These are phyloP conservation scores for Agrilus biguttatus DNA, from an alignment of 2,888 invertebrate species.

Conservation along the genomic window DNA sequence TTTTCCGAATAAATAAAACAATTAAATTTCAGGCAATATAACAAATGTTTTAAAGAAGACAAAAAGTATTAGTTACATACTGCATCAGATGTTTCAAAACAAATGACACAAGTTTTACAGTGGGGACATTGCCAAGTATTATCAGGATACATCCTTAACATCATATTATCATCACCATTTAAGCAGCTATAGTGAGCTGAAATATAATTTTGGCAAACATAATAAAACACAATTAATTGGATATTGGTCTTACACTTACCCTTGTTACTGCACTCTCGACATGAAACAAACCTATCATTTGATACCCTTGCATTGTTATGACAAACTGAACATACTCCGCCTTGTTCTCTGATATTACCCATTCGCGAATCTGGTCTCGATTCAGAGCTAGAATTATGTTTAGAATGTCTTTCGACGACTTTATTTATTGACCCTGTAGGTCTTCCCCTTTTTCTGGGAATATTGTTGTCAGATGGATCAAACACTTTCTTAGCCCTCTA, in stretches of 20 bases:
- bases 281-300: conserved; percentile 49
- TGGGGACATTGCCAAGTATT: conserved; percentile 79
- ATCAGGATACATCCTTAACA: conserved; percentile 46
- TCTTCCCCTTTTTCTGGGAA: conserved; percentile 57
- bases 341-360: conserved; percentile 31
- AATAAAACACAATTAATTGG: too few relatives aligned
- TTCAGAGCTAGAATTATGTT: conserved; percentile 16
- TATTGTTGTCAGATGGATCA: conserved; percentile 71
- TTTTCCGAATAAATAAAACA: neutral
- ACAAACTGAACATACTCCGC: conserved; percentile 48
- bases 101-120: conserved; percentile 76
- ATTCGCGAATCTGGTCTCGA: conserved; percentile 27
- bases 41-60: conserved; percentile 3
- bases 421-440: conserved; percentile 49
- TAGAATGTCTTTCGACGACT: conserved; percentile 39
- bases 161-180: conserved; percentile 45
- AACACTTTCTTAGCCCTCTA: conserved; percentile 72
- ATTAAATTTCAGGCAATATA: neutral
- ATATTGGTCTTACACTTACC: conserved; percentile 25
- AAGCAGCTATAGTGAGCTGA: conserved; percentile 54
- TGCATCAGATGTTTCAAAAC: conserved; percentile 62
- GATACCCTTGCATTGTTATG: conserved; percentile 43
- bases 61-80: conserved; percentile 34
- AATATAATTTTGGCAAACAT: conserved; percentile 13
- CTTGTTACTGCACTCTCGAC: conserved; percentile 59